Base-by-base conservation (phyloP, 1,140 invertebrate genomes). In the Procambarus clarkii region DNA sequence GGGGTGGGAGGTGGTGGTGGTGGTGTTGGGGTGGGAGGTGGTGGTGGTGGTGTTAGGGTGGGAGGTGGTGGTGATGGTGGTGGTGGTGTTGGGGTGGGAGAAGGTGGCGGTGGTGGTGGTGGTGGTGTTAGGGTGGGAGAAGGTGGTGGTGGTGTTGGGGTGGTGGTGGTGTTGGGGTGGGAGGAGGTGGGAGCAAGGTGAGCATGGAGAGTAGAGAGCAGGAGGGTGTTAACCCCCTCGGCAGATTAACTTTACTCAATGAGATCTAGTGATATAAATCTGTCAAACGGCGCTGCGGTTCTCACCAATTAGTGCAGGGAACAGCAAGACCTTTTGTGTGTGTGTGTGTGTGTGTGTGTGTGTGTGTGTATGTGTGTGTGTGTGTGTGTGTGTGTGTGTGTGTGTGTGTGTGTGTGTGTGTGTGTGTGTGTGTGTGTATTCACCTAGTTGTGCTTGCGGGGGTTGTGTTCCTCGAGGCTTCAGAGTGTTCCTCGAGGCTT, bases 271-370 rank as follows among this genome's bases (percentile, higher is more conserved):
- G 34, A n/a, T 79, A 79, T 46, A 50, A 79, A 79, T 74, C 69
- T 74, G 24, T 74, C 69, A 74, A 74, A 74, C 69, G 24, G n/a
- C 21, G 24, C n/a, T 74, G 69, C n/a, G 69, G 69, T 74, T 74
- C 69, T 24, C 69, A 74, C 69, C 69, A 74, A 74, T 74, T 74
- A 74, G 69, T 74, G 69, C 69, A 24, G 69, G n/a, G 69, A 74
- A 74, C 69, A 34, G 24, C 77, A 79, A 79, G 77, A 48, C 77
- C 45, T 50, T 18, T 64, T 64, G 60, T 64, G 60, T 64, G 60
- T 64, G 60, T 11, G 60, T 64, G 60, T 64, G 60, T 64, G 60
- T 64, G 60, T 64, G 79, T 54, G 79, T 54, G 48, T 54, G 79
- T 54, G 48, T 54, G 48, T 54, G 48, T 64, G 60, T 64, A 0